Evolutionary conservation across 2,888 invertebrate genomes (phyloP).

Genomic region (Dasypogon diadema): DNA sequence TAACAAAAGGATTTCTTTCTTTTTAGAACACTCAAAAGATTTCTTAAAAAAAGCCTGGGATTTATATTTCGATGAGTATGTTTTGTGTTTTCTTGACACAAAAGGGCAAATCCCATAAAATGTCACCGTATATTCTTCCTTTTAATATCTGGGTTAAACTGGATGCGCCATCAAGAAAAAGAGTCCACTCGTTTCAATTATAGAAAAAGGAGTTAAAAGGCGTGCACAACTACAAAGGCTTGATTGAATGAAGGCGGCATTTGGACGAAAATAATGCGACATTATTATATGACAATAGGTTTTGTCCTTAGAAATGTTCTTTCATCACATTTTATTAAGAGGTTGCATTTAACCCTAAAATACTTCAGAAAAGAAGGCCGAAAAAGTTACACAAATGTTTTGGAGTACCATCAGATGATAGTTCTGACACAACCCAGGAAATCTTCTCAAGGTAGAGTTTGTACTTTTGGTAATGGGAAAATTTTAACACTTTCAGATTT

Average conservation of each 20-base stretch:
- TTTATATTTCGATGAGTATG: background rate
- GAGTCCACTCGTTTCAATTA: constrained; percentile 20
- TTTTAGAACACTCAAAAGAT: too few relatives aligned
- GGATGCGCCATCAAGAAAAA: background rate
- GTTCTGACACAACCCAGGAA: too few relatives aligned
- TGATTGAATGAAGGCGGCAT: constrained; percentile 19
- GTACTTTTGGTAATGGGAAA: too few relatives aligned
- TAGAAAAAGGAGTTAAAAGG: constrained; percentile 30
- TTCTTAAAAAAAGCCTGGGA: too few relatives aligned
- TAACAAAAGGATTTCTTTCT: too few relatives aligned
- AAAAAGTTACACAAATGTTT: too few relatives aligned
- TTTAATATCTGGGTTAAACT: constrained; percentile 27
- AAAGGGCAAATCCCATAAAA: constrained; percentile 24
- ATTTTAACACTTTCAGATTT: too few relatives aligned
- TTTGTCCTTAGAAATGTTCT: constrained; percentile 16
- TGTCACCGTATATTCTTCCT: constrained; percentile 8
- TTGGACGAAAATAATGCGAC: constrained; percentile 25
- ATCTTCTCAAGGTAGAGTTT: too few relatives aligned
- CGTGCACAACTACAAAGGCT: background rate
- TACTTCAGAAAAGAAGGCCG: background rate
- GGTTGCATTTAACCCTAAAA: constrained; percentile 12
- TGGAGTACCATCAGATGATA: too few relatives aligned
- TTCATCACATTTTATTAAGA: constrained; percentile 32
- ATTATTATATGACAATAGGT: constrained; percentile 10
- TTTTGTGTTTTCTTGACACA: constrained; percentile 19